A percentile compares a stretch with the other conserved stretches of the same genome.
These are phyloP conservation scores for Graptemys geographica DNA, from an alignment of 2,797 vertebrate genomes.

Conservation along the genomic window DNA sequence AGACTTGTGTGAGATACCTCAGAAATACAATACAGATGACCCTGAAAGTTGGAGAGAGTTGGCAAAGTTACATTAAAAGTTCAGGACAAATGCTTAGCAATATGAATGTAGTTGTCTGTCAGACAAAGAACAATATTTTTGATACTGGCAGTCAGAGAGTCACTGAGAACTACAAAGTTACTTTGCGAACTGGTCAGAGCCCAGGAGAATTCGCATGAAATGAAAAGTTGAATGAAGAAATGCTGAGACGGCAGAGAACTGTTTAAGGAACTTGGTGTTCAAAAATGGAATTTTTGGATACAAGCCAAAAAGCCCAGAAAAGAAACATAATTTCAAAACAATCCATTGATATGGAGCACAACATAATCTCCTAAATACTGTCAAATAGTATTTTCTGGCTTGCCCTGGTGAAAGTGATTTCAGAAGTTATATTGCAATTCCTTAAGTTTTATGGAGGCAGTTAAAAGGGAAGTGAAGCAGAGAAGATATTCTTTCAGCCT, in stretches of 20 bases:
- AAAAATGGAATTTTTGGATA: neutral
- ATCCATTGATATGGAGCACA: conserved; percentile 16
- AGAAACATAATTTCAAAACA: conserved; percentile 31
- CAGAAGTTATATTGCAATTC: conserved; percentile 69
- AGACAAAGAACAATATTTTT: conserved; percentile 64
- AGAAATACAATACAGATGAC: neutral
- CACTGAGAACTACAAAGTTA: conserved; percentile 66
- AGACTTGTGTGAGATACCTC: neutral
- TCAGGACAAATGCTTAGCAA: conserved; percentile 7
- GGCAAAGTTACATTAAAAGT: conserved; percentile 24
- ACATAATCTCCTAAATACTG: conserved; percentile 39
- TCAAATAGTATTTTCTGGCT: conserved; percentile 47
- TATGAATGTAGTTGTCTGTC: conserved; percentile 60
- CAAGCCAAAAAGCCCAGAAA: neutral
- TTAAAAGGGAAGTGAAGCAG: conserved; percentile 70
- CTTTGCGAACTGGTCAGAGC: conserved; percentile 63
- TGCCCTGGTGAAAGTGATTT: conserved; percentile 34
- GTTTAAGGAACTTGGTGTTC: conserved; percentile 45
- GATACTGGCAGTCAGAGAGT: conserved; percentile 66
- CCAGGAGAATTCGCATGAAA: conserved; percentile 67
- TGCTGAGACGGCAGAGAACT: conserved; percentile 36
- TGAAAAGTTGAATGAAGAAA: conserved; percentile 70
- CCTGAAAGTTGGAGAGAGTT: neutral
- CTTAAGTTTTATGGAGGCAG: conserved; percentile 78
- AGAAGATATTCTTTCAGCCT: conserved; percentile 64